Evolutionary conservation across 2,888 invertebrate species (phyloP).

Genomic region (Melanchra persicariae): DNA sequence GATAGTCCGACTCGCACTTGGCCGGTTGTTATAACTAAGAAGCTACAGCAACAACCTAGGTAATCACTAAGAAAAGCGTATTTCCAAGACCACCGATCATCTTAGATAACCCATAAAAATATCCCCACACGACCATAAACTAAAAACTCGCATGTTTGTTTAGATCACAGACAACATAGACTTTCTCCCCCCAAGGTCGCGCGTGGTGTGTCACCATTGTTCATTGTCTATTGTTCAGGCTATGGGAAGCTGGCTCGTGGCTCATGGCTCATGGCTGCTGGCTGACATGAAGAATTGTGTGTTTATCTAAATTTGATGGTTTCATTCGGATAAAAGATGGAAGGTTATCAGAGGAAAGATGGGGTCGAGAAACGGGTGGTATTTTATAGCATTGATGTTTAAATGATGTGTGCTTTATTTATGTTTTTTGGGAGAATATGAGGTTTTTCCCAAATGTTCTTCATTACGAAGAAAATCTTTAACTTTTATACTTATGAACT

Average conservation of each 20-base stretch:
- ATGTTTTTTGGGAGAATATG: not conserved
- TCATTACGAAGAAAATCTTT: too few species aligned
- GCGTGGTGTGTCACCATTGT: conserved; percentile 64
- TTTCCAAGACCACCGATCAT: not conserved
- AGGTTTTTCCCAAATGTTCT: too few species aligned
- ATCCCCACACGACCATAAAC: not conserved
- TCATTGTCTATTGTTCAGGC: conserved; percentile 70
- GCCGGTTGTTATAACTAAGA: too few species aligned
- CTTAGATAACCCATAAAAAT: conserved; percentile 9
- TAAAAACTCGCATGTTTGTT: conserved; percentile 35
- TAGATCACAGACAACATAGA: conserved; percentile 40
- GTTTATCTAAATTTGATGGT: conserved; percentile 39
- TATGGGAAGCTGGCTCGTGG: conserved; percentile 54
- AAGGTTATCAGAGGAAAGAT: conserved; percentile 30
- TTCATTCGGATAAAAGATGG: conserved; percentile 31
- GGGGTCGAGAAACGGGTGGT: conserved; percentile 10
- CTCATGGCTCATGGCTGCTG: conserved; percentile 21
- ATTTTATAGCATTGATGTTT: not conserved
- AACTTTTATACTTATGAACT: too few species aligned
- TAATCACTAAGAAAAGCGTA: not conserved
- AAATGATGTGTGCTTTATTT: not conserved
- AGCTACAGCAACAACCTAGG: not conserved
- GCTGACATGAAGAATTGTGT: conserved; percentile 22
- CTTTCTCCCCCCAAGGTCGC: conserved; percentile 72
- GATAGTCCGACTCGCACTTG: too few species aligned